These are phyloP conservation scores for Philereme transversata DNA, from an alignment of 2,888 invertebrate species.

Conservation along the genomic window DNA sequence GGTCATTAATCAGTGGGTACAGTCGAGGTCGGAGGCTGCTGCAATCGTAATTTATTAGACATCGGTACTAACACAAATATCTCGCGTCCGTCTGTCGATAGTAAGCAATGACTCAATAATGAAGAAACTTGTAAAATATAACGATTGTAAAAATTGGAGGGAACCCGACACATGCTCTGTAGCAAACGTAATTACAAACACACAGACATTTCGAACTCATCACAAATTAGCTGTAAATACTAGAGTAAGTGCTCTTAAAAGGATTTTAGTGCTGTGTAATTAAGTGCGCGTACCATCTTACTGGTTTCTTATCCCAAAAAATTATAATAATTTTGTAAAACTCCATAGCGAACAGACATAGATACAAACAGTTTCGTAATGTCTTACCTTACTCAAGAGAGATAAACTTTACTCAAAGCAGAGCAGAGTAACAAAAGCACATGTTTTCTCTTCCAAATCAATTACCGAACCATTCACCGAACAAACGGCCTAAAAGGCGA, in stretches of 20 bases:
- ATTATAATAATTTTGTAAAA: too few species aligned
- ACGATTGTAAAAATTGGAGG: slow-evolving; percentile 12
- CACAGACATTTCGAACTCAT: slow-evolving; percentile 1
- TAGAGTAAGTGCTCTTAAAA: slow-evolving; percentile 2
- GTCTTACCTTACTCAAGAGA: too few species aligned
- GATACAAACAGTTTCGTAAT: too few species aligned
- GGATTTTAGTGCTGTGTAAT: slow-evolving; percentile 3
- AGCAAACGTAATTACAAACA: slow-evolving; percentile 13
- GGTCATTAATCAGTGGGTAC: slow-evolving; percentile 29
- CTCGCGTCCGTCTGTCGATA: slow-evolving; percentile 31
- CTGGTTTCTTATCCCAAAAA: too few species aligned
- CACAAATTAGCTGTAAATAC: slow-evolving; percentile 2
- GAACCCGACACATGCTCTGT: not conserved
- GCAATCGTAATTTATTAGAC: slow-evolving; percentile 39
- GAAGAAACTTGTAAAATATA: slow-evolving; percentile 18
- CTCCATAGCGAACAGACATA: too few species aligned
- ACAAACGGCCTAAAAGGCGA: slow-evolving; percentile 28
- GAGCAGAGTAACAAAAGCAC: too few species aligned
- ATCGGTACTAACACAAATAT: slow-evolving; percentile 40
- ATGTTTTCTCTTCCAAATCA: slow-evolving; percentile 14
- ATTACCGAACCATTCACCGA: slow-evolving; percentile 22
- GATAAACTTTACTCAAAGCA: too few species aligned
- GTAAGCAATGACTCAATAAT: slow-evolving; percentile 37
- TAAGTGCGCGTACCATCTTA: too few species aligned
- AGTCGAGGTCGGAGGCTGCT: slow-evolving; percentile 32